Conservation (phyloP, 2,797 vertebrate species). For the Ambastaia sidthimunki region DNA sequence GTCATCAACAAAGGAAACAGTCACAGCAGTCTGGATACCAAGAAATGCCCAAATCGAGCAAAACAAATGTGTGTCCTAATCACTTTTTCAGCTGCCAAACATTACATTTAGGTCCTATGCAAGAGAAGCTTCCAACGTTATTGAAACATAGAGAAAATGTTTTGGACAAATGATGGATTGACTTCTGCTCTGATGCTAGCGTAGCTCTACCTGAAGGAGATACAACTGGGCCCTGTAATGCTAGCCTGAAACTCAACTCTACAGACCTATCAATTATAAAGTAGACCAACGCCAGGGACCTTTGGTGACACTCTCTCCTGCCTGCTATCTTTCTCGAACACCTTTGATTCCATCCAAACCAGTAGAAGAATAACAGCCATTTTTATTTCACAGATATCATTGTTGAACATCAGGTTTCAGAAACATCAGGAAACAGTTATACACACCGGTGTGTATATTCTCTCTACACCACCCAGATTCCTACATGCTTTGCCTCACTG, state of each 20-base stretch:
- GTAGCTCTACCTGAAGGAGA: slow-evolving; percentile 44
- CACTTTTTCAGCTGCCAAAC: background rate
- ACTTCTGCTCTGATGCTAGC: slow-evolving; percentile 12
- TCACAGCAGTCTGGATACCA: background rate
- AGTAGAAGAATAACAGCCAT: slow-evolving; percentile 8
- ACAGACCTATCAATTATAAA: slow-evolving; percentile 64
- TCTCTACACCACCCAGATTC: background rate
- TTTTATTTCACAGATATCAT: slow-evolving; percentile 20
- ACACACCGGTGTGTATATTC: background rate
- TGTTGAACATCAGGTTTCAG: background rate
- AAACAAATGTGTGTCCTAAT: background rate
- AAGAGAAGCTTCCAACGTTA: background rate
- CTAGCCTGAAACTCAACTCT: slow-evolving; percentile 63
- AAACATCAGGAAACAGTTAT: background rate
- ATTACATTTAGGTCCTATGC: background rate
- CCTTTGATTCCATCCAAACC: slow-evolving; percentile 1
- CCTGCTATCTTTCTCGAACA: slow-evolving; percentile 40
- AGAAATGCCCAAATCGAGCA: background rate
- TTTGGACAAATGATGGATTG: slow-evolving; percentile 29
- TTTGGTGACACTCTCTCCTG: slow-evolving; percentile 53
- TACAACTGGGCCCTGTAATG: slow-evolving; percentile 56
- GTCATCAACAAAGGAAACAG: slow-evolving; percentile 27
- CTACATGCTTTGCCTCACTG: slow-evolving; percentile 7
- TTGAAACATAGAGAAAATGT: background rate
- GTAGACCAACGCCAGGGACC: slow-evolving; percentile 54